Base-by-base conservation (phyloP, 2,113 vertebrate genomes). In the Chauna torquata region DNA sequence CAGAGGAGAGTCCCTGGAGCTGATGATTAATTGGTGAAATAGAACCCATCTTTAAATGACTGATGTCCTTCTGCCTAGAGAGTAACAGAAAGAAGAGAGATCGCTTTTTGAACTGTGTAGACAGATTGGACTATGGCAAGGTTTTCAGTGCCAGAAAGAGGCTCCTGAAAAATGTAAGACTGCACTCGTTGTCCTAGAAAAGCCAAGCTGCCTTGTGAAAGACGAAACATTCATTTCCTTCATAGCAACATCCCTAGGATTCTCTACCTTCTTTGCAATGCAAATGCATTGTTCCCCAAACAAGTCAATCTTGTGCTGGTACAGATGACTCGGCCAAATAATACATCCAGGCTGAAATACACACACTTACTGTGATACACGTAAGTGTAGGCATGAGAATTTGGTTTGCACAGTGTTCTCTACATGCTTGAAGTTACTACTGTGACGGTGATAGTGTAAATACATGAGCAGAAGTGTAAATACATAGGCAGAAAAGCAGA, bases 391-490 rank as follows among this genome's bases (percentile, higher is more conserved):
- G 34, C 20, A 58, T 9, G 50, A 57, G 10, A 44, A 71, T 59
- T 79, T 72, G 24, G 36, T 78, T 55, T 64, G 80, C 5, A 24
- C 1, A 19, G 17, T 34, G 27, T 19, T 83, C 38, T 78, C 80
- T 12, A 64, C 3, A 16, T 8, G 13, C 30, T 44, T 28, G 11
- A 45, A 81, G 8, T 14, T 59, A 24, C 38, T 66, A 70, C n/a
- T 47, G 19, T 47, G 36, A 68, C 36, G 34, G 65, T 27, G 6
- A 12, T 4, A 3, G 1, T 2, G 0, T n/a, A 84, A 71, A 88
- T 6, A 8, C 2, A 3, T 8, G n/a, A n/a, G n/a, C 38, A 7
- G 13, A 3, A 3, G 1, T 2, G 0, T n/a, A 84, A 71, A 88
- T 6, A 8, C 2, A 3, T 8, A 45, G n/a, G 18, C 38, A 86